These are phyloP conservation scores for Empidonax alnorum DNA, from an alignment of 2,113 vertebrate species.

Conservation along the genomic window DNA sequence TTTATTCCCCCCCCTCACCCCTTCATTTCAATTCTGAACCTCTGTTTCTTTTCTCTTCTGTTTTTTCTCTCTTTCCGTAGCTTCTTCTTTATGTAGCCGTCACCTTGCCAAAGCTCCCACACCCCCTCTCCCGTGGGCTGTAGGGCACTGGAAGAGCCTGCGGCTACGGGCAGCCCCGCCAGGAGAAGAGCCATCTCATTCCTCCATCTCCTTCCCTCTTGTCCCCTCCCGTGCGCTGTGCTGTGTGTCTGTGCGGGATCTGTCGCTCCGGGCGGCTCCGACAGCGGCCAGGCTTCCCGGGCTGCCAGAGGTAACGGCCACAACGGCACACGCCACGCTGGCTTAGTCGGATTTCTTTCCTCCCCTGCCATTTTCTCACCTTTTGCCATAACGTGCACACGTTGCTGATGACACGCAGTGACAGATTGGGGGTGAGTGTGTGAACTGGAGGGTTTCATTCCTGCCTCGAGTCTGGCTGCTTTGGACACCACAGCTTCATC, in stretches of 20 bases:
- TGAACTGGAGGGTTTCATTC: background rate
- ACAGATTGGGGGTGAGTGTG: background rate
- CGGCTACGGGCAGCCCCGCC: conserved; percentile 47
- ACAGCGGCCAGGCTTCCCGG: background rate
- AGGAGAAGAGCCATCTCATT: conserved; percentile 78
- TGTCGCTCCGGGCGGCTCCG: background rate
- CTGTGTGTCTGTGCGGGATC: conserved; percentile 66
- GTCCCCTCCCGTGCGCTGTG: conserved; percentile 59
- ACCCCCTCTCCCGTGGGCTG: conserved; percentile 73
- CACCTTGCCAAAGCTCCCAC: conserved; percentile 76
- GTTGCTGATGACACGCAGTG: background rate
- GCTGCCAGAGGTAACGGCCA: conserved; percentile 7
- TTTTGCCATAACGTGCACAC: background rate
- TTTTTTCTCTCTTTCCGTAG: conserved; percentile 78
- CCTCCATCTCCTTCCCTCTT: conserved; percentile 61
- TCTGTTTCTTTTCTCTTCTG: conserved; percentile 64
- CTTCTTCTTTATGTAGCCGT: conserved; percentile 85
- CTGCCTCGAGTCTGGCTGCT: background rate
- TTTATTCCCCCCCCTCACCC: background rate
- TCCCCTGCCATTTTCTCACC: background rate
- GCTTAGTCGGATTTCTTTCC: background rate
- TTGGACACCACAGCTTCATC: background rate
- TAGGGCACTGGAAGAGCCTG: conserved; percentile 76
- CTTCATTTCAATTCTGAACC: conserved; percentile 74
- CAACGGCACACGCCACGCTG: background rate